Evolutionary conservation across 53 echinoderm and acorn worm genomes (phyloP).

Genomic region (Hippasteria phrygiana): DNA sequence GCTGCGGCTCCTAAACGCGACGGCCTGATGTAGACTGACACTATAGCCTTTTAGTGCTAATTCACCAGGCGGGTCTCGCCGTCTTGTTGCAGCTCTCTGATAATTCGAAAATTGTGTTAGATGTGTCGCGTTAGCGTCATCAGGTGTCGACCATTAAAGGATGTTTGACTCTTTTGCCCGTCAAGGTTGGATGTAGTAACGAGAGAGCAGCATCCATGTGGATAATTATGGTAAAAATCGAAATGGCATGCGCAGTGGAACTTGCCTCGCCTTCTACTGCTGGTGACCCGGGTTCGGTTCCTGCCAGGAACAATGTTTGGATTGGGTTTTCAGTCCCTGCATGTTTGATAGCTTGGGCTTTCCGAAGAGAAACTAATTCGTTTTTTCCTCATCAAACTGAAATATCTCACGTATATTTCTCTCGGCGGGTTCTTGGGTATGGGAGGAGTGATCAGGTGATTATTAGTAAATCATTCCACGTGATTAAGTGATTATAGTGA

Average conservation of each 20-base stretch:
- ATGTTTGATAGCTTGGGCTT: too few species aligned
- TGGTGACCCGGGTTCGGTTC: too few species aligned
- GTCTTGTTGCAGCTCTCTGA: not conserved
- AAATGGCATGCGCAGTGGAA: not conserved
- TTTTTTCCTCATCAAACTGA: too few species aligned
- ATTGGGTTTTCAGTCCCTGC: too few species aligned
- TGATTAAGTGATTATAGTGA: too few species aligned
- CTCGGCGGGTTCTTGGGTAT: too few species aligned
- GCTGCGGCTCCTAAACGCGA: not conserved
- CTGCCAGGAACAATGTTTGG: too few species aligned
- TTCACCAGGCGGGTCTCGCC: not conserved
- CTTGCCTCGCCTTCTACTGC: too few species aligned
- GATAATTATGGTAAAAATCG: not conserved
- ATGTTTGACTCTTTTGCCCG: not conserved
- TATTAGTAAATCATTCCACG: too few species aligned
- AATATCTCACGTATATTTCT: too few species aligned
- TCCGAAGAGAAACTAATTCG: too few species aligned
- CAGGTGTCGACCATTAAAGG: not conserved
- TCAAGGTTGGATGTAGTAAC: not conserved
- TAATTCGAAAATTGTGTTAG: slow-evolving; percentile 23
- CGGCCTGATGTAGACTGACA: slow-evolving; percentile 11
- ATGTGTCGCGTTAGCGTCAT: slow-evolving; percentile 7
- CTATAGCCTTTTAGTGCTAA: slow-evolving; percentile 14
- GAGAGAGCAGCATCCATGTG: not conserved
- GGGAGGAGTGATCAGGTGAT: too few species aligned